Base-by-base conservation (phyloP, 2,797 vertebrate species). In the Tinamus major region DNA sequence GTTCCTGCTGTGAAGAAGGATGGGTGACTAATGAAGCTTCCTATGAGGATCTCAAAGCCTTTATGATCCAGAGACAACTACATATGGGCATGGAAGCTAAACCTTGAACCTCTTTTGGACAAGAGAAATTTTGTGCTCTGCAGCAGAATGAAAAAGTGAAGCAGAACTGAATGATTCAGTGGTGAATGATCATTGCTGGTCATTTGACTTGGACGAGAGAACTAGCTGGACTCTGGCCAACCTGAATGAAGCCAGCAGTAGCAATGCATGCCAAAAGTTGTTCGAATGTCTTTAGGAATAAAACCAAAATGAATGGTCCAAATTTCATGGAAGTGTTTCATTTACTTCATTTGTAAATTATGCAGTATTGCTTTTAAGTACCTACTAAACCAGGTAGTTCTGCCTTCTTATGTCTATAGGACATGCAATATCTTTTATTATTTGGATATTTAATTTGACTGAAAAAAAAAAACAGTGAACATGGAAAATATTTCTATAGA, bases 121-220 rank as follows among this genome's bases (percentile, higher is more conserved):
- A 23, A 5, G 17, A 64, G 20, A 19, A 41, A 12, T 41, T n/a
- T 71, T 41, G 49, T 55, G 27, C 29, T 55, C 49, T 55, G 35
- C 27, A n/a, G 18, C 49, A 26, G 27, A 26, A 75, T 71, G 44
- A 88, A 94, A 94, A 91, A 91, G 46, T 75, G 92, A 91, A 90
- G 92, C 56, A 79, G 61, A 85, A 79, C 27, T 67, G 26, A 51
- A 51, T 85, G 87, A 92, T 68, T 96, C 90, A 94, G 44, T 35
- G 26, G 29, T 79, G 71, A 92, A 69, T 93, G 71, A 70, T 62
- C 27, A 13, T 26, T 71, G 39, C 56, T 76, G 61, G 76, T 89
- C 79, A 94, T 87, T 92, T 87, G 88, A 75, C 49, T 87, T n/a
- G 10, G 24, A 31, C 20, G 55, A 44, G 59, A 87, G 6, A 7